These are phyloP conservation scores for Stomorhina lunata DNA, from an alignment of 2,888 invertebrate genomes.

Conservation along the genomic window DNA sequence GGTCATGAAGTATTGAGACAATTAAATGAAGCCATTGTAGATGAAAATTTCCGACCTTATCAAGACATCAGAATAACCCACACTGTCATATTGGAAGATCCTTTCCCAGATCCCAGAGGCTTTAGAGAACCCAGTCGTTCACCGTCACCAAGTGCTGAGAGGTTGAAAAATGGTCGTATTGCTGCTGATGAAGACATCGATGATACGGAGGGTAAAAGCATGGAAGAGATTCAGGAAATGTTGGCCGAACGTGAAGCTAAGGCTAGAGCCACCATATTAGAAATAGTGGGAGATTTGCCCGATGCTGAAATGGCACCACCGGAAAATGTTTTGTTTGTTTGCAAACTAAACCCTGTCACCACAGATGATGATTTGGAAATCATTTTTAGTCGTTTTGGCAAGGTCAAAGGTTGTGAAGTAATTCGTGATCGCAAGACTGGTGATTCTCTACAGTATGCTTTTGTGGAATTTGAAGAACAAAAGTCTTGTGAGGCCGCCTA, in stretches of 20 bases:
- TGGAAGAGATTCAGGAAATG: slow-evolving; percentile 91
- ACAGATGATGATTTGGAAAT: slow-evolving; percentile 98
- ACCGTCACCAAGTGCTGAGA: slow-evolving; percentile 92
- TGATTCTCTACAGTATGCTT: slow-evolving; percentile 98
- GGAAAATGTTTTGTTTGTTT: slow-evolving; percentile 99
- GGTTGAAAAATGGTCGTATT: slow-evolving; percentile 91
- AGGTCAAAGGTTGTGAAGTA: slow-evolving; percentile 96
- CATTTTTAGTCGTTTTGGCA: slow-evolving; percentile 97
- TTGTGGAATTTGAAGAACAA: slow-evolving; percentile 96
- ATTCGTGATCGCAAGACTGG: slow-evolving; percentile 95
- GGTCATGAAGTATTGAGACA: slow-evolving; percentile 89
- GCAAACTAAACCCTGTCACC: slow-evolving; percentile 99
- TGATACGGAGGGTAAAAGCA: slow-evolving; percentile 91
- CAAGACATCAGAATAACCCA: slow-evolving; percentile 98
- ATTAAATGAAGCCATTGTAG: slow-evolving; percentile 96
- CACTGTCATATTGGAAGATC: slow-evolving; percentile 97
- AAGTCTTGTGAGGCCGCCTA: slow-evolving; percentile 98
- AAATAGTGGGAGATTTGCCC: slow-evolving; percentile 98
- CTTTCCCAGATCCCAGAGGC: slow-evolving; percentile 92
- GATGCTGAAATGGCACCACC: slow-evolving; percentile 98
- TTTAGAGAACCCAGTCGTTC: slow-evolving; percentile 90
- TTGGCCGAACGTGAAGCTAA: slow-evolving; percentile 95
- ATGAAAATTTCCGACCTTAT: slow-evolving; percentile 93
- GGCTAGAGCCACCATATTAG: slow-evolving; percentile 97
- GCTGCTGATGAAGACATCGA: slow-evolving; percentile 96